Evolutionary conservation across 2,888 invertebrate species (phyloP).

Genomic region (Galeopsomyia nigrocyanea): DNA sequence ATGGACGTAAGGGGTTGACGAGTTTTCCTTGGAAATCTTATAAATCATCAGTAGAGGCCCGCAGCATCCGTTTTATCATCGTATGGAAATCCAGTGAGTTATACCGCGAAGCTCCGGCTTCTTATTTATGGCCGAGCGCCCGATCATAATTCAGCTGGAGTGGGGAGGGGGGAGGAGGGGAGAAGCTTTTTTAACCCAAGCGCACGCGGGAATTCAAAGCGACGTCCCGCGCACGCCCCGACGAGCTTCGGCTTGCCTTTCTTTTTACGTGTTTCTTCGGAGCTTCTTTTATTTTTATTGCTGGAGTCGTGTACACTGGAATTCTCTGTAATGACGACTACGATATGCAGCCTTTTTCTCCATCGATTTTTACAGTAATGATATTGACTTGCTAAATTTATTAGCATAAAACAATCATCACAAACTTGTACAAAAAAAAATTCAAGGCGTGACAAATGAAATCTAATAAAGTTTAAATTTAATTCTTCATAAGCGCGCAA

Average conservation of each 20-base stretch:
- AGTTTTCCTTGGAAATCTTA: constrained; percentile 55
- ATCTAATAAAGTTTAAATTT: constrained; percentile 38
- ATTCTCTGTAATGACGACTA: no score
- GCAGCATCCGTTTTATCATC: constrained; percentile 64
- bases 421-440: no score
- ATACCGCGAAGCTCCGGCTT: constrained; percentile 60
- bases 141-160: constrained; percentile 57
- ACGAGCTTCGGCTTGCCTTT: neutral
- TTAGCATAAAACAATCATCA: no score
- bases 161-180: constrained; percentile 6
- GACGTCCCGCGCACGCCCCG: constrained; percentile 41
- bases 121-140: constrained; percentile 62
- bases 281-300: constrained; percentile 6
- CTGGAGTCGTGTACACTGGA: no score
- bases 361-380: no score
- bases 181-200: constrained; percentile 9
- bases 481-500: constrained; percentile 34
- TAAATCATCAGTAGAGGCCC: constrained; percentile 56
- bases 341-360: no score
- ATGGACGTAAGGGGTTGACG: constrained; percentile 2
- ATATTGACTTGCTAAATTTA: no score
- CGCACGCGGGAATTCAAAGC: constrained; percentile 38
- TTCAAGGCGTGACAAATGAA: neutral
- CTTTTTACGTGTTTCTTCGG: neutral
- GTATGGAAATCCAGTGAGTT: constrained; percentile 67